phyloP scores from a whole-genome alignment of 2,888 invertebrate species.

The Phorcus lineatus region DNA sequence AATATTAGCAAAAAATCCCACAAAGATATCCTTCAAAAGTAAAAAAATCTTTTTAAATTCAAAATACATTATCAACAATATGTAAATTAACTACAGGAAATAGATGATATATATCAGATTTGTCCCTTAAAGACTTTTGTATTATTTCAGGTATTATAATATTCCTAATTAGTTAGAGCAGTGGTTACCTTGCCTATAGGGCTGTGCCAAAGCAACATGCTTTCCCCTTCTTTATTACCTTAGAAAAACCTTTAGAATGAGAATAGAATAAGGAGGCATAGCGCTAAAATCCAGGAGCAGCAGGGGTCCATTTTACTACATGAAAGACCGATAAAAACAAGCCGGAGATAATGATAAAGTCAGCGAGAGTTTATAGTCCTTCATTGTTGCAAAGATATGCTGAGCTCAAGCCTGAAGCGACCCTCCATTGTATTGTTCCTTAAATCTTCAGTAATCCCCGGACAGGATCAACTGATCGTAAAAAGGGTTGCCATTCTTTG shows the following conservation, averaged over 20 bases:
- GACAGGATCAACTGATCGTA: conserved; percentile 2
- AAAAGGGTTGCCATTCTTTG: conserved; percentile 14
- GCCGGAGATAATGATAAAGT: not conserved
- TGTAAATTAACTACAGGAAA: no score
- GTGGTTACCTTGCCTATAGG: no score
- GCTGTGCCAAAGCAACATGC: no score
- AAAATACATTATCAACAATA: no score
- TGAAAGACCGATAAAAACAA: not conserved
- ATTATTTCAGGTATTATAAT: no score
- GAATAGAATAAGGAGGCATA: not conserved
- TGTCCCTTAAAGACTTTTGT: no score
- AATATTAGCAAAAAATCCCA: no score
- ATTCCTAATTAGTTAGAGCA: no score
- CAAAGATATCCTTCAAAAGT: no score
- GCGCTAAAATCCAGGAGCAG: not conserved
- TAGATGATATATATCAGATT: no score
- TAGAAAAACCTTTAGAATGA: not conserved
- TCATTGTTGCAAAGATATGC: not conserved
- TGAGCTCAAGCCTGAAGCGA: not conserved
- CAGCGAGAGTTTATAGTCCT: conserved; percentile 6
- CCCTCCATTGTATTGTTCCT: not conserved
- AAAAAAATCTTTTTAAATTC: no score
- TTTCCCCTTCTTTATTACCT: no score
- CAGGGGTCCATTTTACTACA: not conserved
- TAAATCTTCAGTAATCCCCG: not conserved